phyloP scores from a whole-genome alignment of 2,113 vertebrate genomes.

The Oreochromis niloticus region DNA sequence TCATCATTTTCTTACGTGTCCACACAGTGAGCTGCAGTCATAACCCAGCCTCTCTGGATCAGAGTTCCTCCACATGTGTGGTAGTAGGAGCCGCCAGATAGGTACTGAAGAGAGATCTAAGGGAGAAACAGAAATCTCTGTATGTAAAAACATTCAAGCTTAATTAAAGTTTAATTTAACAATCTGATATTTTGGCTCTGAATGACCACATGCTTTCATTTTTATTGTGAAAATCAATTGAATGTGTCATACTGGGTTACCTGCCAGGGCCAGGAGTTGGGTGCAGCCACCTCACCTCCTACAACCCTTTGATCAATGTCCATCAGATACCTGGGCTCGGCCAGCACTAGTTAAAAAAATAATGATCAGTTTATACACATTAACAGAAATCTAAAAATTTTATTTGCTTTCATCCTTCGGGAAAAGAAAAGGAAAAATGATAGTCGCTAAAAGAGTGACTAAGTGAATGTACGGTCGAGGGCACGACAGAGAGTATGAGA shows the following conservation, averaged over 20 bases:
- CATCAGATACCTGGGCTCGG: constrained; percentile 63
- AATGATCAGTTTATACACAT: neutral
- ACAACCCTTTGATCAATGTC: constrained; percentile 66
- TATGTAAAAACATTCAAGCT: neutral
- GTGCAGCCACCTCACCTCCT: constrained; percentile 67
- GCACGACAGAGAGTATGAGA: neutral
- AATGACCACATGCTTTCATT: neutral
- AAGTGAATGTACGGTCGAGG: neutral
- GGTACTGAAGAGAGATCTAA: constrained; percentile 75
- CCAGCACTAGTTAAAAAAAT: constrained; percentile 31
- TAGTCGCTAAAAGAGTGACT: neutral
- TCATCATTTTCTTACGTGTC: constrained; percentile 54
- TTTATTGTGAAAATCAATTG: neutral
- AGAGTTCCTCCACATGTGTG: constrained; percentile 87
- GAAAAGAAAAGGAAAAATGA: neutral
- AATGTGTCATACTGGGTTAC: constrained; percentile 47
- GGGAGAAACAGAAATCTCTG: neutral
- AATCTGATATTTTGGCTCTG: neutral
- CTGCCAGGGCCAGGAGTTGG: constrained; percentile 81
- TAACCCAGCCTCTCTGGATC: constrained; percentile 76
- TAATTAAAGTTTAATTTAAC: neutral
- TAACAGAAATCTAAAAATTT: neutral
- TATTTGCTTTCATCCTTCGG: neutral
- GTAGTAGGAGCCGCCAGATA: constrained; percentile 55
- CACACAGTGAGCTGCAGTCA: constrained; percentile 87